Conservation (phyloP, 2,888 invertebrate genomes). For the Thereva unica region DNA sequence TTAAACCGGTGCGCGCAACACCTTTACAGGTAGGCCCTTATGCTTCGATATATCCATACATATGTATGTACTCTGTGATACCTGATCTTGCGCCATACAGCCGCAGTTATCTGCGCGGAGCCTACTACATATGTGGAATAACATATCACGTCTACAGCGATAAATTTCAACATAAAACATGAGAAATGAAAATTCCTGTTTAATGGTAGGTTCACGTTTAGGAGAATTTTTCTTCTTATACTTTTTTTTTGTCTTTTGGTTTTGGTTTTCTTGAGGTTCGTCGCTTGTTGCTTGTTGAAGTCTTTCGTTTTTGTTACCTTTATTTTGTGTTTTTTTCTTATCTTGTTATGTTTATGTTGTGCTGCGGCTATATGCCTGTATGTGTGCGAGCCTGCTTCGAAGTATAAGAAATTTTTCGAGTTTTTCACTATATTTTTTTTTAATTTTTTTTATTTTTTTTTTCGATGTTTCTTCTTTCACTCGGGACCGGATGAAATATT, state of each 20-base stretch:
- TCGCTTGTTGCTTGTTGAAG: conserved; percentile 6
- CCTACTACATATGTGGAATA: neutral
- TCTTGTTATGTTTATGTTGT: conserved; percentile 5
- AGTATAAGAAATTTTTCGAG: conserved; percentile 11
- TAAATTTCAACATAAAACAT: conserved; percentile 19
- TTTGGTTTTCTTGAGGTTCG: conserved; percentile 12
- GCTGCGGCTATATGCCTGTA: neutral
- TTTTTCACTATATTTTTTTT: conserved; percentile 23
- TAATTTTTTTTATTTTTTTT: neutral
- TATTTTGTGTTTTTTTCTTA: conserved; percentile 3
- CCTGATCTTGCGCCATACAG: conserved; percentile 5
- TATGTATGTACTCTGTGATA: neutral
- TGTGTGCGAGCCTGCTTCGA: no score
- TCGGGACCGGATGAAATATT: conserved; percentile 35
- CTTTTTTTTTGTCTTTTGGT: neutral
- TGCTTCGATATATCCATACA: no score
- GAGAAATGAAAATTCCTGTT: conserved; percentile 39
- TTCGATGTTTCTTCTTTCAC: conserved; percentile 4
- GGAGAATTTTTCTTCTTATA: conserved; percentile 27
- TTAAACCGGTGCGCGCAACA: conserved; percentile 28
- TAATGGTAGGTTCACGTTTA: conserved; percentile 40
- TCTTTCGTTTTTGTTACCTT: neutral
- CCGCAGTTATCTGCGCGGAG: no score
- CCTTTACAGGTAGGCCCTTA: conserved; percentile 9
- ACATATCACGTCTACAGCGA: conserved; percentile 11